phyloP scores from a whole-genome alignment of 2,113 vertebrate species.

The Actinemys pallida region DNA sequence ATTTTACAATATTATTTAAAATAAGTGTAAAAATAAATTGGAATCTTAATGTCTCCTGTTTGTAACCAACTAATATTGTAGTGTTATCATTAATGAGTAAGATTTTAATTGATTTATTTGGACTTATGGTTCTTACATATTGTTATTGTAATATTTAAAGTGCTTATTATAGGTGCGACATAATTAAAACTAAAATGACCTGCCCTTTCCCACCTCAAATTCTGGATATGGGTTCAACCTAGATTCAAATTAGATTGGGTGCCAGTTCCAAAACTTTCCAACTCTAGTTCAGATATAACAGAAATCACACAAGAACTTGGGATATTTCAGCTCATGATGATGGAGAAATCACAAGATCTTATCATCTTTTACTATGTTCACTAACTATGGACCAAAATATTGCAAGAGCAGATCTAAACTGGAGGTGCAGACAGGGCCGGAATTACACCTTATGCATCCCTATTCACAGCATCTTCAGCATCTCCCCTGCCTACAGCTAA shows the following conservation, averaged over 20 bases:
- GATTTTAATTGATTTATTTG: background rate
- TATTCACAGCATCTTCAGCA: no score
- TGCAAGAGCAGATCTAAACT: background rate
- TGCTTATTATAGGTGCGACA: background rate
- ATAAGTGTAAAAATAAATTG: background rate
- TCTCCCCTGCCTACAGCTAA: no score
- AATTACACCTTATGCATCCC: no score
- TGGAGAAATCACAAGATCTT: background rate
- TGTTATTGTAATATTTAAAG: background rate
- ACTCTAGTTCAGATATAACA: background rate
- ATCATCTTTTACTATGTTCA: background rate
- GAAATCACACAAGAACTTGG: background rate
- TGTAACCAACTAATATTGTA: background rate
- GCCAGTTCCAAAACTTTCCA: background rate
- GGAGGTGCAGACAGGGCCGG: background rate
- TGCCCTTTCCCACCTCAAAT: background rate
- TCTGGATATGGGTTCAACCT: background rate
- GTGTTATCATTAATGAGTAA: no score
- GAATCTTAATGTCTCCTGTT: background rate
- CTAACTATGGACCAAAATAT: background rate
- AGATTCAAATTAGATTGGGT: background rate
- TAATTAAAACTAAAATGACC: background rate
- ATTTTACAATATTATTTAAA: background rate
- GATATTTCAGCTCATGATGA: background rate
- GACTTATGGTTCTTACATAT: background rate